Percentiles rank a stretch among this genome's conserved stretches.
phyloP scores from a whole-genome alignment of 2,888 invertebrate genomes.

The Polietes domitor region DNA sequence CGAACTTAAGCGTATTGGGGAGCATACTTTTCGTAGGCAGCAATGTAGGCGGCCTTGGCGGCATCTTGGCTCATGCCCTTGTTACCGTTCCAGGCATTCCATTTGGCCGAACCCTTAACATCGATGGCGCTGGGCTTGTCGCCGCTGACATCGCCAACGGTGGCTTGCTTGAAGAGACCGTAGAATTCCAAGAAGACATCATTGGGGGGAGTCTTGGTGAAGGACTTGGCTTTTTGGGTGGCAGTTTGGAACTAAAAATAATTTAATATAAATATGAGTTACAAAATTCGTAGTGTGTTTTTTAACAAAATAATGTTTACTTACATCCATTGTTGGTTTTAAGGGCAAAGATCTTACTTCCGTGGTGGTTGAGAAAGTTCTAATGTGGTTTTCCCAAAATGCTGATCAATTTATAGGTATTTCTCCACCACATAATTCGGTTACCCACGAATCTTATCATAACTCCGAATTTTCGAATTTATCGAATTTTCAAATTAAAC shows the following conservation, averaged over 20 bases:
- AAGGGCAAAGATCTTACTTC: slow-evolving; percentile 1
- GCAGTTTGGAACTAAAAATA: slow-evolving; percentile 87
- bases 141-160: slow-evolving; percentile 89
- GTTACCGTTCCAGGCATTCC: slow-evolving; percentile 93
- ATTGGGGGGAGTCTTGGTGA: slow-evolving; percentile 90
- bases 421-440: not conserved
- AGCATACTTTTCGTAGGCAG: slow-evolving; percentile 83
- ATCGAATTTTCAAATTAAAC: not conserved
- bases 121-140: slow-evolving; percentile 93
- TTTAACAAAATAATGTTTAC: too few relatives aligned
- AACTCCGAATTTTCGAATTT: not conserved
- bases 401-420: not conserved
- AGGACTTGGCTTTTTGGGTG: slow-evolving; percentile 87
- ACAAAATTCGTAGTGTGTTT: too few relatives aligned
- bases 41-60: slow-evolving; percentile 92
- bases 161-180: slow-evolving; percentile 92
- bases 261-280: too few relatives aligned
- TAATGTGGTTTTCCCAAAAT: not conserved
- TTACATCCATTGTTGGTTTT: slow-evolving; percentile 7
- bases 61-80: slow-evolving; percentile 90
- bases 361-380: not conserved
- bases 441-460: not conserved
- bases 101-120: slow-evolving; percentile 95
- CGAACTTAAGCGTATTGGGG: slow-evolving; percentile 81
- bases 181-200: slow-evolving; percentile 91